These are phyloP conservation scores for Fulmarus glacialis DNA, from an alignment of 2,113 vertebrate genomes.

Conservation along the genomic window DNA sequence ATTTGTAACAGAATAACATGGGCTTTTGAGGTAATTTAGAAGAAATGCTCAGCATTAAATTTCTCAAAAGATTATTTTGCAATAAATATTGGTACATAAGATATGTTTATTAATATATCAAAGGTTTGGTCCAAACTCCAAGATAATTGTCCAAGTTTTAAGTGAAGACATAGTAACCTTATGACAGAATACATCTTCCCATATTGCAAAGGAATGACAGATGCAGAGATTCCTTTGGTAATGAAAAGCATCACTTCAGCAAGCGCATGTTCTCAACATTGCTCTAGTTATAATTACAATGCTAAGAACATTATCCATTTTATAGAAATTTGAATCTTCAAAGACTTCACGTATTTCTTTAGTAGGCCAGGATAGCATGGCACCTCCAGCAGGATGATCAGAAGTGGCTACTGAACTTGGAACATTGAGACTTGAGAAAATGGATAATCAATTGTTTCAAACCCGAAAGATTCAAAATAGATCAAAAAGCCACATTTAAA, in stretches of 20 bases:
- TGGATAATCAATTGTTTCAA: background rate
- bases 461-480: background rate
- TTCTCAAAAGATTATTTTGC: background rate
- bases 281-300: background rate
- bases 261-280: background rate
- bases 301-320: background rate
- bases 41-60: background rate
- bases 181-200: background rate
- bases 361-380: background rate
- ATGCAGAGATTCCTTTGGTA: background rate
- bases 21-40: background rate
- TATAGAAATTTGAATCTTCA: background rate
- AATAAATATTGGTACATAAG: background rate
- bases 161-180: background rate
- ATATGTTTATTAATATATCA: background rate
- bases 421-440: background rate
- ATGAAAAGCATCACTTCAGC: background rate
- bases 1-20: background rate
- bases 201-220: background rate
- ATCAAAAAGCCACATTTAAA: background rate
- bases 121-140: background rate
- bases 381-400: background rate
- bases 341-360: background rate
- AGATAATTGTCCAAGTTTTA: background rate
- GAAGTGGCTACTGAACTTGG: background rate